phyloP scores from a whole-genome alignment of 2,888 invertebrate genomes.

The Nymphalis urticae region DNA sequence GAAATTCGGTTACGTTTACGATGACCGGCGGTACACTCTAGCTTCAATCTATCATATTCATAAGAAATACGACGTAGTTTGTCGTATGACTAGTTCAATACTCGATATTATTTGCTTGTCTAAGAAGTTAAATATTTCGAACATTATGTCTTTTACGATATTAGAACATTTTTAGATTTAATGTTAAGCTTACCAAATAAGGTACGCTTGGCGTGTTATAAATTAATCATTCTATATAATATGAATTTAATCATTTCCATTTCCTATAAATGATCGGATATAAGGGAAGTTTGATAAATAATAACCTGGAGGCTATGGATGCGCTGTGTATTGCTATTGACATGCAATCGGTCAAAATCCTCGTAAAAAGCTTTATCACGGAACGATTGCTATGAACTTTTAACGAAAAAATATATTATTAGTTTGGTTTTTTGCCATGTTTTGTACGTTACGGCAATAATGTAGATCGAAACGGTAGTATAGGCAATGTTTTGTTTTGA shows the following conservation, averaged over 20 bases:
- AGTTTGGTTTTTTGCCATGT: not conserved
- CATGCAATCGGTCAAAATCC: slow-evolving; percentile 66
- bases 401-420: not conserved
- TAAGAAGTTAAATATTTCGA: not conserved
- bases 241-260: slow-evolving; percentile 18
- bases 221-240: not conserved
- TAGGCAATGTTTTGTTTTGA: slow-evolving; percentile 51
- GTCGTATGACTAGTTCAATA: not conserved
- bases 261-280: slow-evolving; percentile 41
- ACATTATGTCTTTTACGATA: not conserved
- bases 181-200: not conserved
- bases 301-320: slow-evolving; percentile 51
- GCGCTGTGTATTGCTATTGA: slow-evolving; percentile 57
- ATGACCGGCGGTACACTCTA: slow-evolving; percentile 11
- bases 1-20: slow-evolving; percentile 30
- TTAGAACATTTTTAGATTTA: not conserved
- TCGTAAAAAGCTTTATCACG: slow-evolving; percentile 29
- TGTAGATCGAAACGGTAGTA: slow-evolving; percentile 30
- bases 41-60: slow-evolving; percentile 12
- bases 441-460: not conserved
- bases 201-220: slow-evolving; percentile 8
- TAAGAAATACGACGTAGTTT: slow-evolving; percentile 16
- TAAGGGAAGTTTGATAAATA: slow-evolving; percentile 49
- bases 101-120: not conserved
- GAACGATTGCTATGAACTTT: slow-evolving; percentile 4